Evolutionary conservation across 2,797 vertebrate genomes (phyloP).

Genomic region (Pipistrellus pipistrellus): DNA sequence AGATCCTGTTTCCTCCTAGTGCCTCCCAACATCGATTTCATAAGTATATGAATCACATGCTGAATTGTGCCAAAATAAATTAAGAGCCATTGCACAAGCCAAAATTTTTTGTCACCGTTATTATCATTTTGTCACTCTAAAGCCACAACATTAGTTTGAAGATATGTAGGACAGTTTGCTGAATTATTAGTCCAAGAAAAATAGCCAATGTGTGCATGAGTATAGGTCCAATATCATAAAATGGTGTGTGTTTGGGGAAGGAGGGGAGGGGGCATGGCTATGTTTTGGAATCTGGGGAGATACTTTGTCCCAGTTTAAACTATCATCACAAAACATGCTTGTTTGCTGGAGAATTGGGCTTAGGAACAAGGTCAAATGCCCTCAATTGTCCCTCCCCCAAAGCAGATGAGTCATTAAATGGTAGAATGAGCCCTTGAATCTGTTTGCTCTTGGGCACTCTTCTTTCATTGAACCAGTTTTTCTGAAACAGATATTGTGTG

Average conservation of each 20-base stretch:
- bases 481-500: neutral
- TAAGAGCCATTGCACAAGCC: neutral
- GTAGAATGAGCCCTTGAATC: neutral
- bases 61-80: constrained; percentile 13
- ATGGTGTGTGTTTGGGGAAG: too few species aligned
- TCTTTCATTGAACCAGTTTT: neutral
- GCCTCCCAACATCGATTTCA: neutral
- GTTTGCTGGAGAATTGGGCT: neutral
- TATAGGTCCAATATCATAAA: neutral
- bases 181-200: neutral
- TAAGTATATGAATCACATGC: neutral
- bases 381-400: neutral
- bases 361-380: neutral
- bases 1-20: neutral
- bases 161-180: neutral
- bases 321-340: neutral
- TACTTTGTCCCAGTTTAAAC: neutral
- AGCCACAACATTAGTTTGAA: neutral
- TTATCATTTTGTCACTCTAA: neutral
- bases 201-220: neutral
- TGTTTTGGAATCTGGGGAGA: neutral
- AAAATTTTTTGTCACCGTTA: neutral
- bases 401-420: neutral
- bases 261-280: too few species aligned
- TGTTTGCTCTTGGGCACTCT: neutral